Evolutionary conservation across 1,140 invertebrate genomes (phyloP), one percentile per base, ranked within the genome.

Genomic region (Camponotus vicinus): DNA sequence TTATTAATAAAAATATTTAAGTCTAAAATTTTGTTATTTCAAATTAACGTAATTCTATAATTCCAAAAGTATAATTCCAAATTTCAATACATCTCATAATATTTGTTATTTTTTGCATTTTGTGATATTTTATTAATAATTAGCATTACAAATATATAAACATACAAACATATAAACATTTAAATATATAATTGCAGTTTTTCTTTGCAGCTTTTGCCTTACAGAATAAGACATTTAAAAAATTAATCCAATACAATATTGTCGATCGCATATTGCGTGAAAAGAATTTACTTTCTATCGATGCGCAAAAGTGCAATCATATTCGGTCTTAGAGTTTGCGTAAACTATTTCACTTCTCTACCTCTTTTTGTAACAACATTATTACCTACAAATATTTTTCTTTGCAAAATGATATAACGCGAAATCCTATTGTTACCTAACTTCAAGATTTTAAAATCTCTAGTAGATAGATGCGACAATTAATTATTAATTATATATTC

Each of bases 271-370:
- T 88, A 63, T 18, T 49, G 18, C 69, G 15, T n/a, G 61, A 57
- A 55, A 79, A 88, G 71, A 88, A 88, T 90, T 90, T 90, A 90
- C 89, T 90, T 90, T 90, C 89, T 84, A 90, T 90, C 63, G 75
- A 18, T 75, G 55, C 85, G 70, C 18, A 52, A 55, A 70, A 80
- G 55, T 59, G 49, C 34, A 61, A 4, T 82, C 15, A 52, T 2
- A 42, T 27, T 55, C 21, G 57, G 15, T 49, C 34, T 27, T 40
- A 8, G 1, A 32, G 27, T 27, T 27, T 52, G 13, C 6, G 21
- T 40, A 55, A 45, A 13, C 42, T 49, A 82, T 27, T 1, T 3
- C 21, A 59, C n/a, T 59, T 34, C 27, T 9, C 18, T 40, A 27
- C 78, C 34, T 82, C 67, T 73, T 21, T 73, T 9, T 42, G 13